Percentiles rank a stretch among this genome's conserved stretches.
phyloP scores from a whole-genome alignment of 2,113 vertebrate genomes.

The Nothocercus julius region DNA sequence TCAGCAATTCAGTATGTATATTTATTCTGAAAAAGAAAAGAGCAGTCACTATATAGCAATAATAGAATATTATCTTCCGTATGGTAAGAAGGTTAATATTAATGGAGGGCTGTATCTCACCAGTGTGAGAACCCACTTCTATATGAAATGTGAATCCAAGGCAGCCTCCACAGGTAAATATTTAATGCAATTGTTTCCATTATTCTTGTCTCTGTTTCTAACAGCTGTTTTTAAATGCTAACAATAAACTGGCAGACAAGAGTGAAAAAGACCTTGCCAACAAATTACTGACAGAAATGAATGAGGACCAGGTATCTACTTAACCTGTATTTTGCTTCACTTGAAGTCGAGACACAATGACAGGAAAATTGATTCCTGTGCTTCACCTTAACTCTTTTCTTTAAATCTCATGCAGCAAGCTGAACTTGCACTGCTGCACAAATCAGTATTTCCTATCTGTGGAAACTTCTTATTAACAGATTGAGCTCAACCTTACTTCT shows the following conservation, averaged over 20 bases:
- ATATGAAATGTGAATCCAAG: conserved; percentile 43
- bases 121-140: background rate
- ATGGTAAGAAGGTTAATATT: background rate
- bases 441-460: background rate
- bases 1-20: background rate
- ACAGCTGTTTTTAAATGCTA: conserved; percentile 98
- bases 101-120: background rate
- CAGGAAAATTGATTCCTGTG: conserved; percentile 82
- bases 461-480: background rate
- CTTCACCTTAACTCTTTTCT: conserved; percentile 72
- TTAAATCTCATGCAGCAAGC: conserved; percentile 12
- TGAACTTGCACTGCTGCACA: background rate
- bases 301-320: conserved; percentile 94
- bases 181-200: conserved; percentile 78
- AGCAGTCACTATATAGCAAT: background rate
- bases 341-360: conserved; percentile 66
- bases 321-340: conserved; percentile 78
- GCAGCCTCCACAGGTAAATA: conserved; percentile 59
- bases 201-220: conserved; percentile 87
- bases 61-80: background rate
- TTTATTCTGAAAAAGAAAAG: background rate
- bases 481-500: background rate
- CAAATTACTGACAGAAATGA: conserved; percentile 99
- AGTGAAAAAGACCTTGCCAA: conserved; percentile 99
- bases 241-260: conserved; percentile 97